Evolutionary conservation across 2,797 vertebrate species (phyloP).

Genomic region (Malurus splendens): DNA sequence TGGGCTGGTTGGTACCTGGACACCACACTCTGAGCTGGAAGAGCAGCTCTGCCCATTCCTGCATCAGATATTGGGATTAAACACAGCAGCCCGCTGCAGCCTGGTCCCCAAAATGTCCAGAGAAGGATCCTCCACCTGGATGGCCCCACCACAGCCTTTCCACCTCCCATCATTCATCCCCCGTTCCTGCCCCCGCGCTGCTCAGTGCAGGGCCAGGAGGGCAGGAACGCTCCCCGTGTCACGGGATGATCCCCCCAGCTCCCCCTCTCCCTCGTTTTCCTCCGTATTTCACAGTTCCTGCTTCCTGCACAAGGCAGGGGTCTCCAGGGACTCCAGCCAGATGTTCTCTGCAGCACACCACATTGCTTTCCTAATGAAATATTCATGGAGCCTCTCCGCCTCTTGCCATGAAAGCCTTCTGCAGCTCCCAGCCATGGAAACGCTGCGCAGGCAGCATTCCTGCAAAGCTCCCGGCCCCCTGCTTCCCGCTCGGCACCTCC

Average conservation of each 20-base stretch:
- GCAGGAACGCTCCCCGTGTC: background rate
- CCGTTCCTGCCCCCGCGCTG: fast-evolving
- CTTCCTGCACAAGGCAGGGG: conserved; percentile 52
- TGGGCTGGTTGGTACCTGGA: fast-evolving
- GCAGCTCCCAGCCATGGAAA: conserved; percentile 15
- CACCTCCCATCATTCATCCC: fast-evolving
- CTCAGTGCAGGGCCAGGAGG: fast-evolving
- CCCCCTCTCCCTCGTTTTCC: conserved; percentile 7
- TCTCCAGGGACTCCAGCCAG: conserved; percentile 67
- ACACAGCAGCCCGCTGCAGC: background rate
- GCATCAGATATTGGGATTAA: background rate
- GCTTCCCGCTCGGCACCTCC: background rate
- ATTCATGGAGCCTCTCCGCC: conserved; percentile 60
- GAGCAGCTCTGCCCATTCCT: background rate
- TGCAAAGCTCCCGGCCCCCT: background rate
- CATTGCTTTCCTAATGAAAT: conserved; percentile 65
- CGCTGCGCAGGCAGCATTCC: conserved; percentile 14
- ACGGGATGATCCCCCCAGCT: background rate
- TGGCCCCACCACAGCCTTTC: background rate
- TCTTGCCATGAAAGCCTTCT: conserved; percentile 59
- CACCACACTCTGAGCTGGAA: background rate
- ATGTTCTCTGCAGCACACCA: conserved; percentile 61
- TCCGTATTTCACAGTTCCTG: conserved; percentile 60
- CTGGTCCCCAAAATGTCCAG: fast-evolving
- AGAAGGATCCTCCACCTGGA: background rate